Percentiles rank a stretch among this genome's conserved stretches.
Evolutionary conservation across 2,113 vertebrate species (phyloP).

Genomic region (Leucoraja erinaceus): DNA sequence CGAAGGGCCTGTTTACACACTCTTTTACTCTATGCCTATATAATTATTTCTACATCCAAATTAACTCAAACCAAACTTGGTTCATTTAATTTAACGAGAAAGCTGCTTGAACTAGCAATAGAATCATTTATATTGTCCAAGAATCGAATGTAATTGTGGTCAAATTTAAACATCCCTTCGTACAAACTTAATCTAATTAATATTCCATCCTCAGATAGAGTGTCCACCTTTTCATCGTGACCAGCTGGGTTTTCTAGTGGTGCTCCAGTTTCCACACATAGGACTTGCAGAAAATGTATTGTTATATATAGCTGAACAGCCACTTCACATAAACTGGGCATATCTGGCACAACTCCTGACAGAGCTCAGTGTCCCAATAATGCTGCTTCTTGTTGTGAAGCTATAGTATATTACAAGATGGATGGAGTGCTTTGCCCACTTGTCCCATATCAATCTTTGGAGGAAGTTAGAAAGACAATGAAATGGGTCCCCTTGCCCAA

Average conservation of each 20-base stretch:
- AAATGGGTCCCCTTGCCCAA: background rate
- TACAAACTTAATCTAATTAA: background rate
- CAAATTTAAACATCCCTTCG: background rate
- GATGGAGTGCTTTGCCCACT: background rate
- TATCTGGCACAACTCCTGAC: background rate
- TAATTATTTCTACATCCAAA: no score
- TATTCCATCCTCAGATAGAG: no score
- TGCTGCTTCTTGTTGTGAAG: background rate
- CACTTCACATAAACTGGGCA: background rate
- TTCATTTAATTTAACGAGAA: background rate
- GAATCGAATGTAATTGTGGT: background rate
- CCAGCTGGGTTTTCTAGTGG: no score
- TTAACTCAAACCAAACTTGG: background rate
- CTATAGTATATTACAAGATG: background rate
- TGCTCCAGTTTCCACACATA: background rate
- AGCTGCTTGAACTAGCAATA: background rate
- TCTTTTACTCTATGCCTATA: no score
- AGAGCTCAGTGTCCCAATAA: background rate
- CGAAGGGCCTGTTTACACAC: no score
- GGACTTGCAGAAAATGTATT: background rate
- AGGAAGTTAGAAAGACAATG: background rate
- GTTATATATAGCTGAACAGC: background rate
- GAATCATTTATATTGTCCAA: background rate
- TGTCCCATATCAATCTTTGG: background rate
- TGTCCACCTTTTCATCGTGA: no score